These are phyloP conservation scores for Julus scanicus DNA, from an alignment of 2,888 invertebrate species.

Conservation along the genomic window DNA sequence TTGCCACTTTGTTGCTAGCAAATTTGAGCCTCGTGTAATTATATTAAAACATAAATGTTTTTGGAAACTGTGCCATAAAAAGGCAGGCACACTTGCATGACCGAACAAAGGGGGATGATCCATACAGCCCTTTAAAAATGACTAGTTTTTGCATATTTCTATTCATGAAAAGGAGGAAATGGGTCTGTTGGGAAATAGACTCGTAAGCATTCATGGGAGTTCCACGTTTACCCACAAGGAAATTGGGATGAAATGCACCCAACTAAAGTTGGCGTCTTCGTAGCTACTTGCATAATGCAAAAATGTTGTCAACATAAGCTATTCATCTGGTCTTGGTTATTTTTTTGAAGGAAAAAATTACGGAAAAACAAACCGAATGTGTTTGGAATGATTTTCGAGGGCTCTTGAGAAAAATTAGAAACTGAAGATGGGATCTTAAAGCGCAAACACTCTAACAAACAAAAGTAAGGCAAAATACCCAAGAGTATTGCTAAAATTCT, in stretches of 20 bases:
- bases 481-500: not conserved
- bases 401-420: not conserved
- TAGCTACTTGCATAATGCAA: not conserved
- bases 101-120: conserved; percentile 12
- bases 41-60: conserved; percentile 23
- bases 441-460: not conserved
- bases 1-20: not conserved
- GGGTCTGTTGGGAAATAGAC: not conserved
- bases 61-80: conserved; percentile 14
- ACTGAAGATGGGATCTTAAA: not conserved
- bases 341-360: not conserved
- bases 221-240: not conserved
- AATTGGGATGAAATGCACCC: not conserved
- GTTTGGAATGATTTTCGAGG: not conserved
- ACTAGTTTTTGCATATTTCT: not conserved
- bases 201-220: conserved; percentile 30
- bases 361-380: not conserved
- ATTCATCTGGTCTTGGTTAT: not conserved
- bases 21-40: conserved; percentile 8
- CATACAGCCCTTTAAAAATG: conserved; percentile 1
- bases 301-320: not conserved
- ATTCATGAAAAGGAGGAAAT: conserved; percentile 8
- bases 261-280: not conserved
- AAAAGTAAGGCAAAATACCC: not conserved
- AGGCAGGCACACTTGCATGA: conserved; percentile 9